These are phyloP conservation scores for Ammospiza caudacuta DNA, from an alignment of 2,113 vertebrate genomes.

Conservation along the genomic window DNA sequence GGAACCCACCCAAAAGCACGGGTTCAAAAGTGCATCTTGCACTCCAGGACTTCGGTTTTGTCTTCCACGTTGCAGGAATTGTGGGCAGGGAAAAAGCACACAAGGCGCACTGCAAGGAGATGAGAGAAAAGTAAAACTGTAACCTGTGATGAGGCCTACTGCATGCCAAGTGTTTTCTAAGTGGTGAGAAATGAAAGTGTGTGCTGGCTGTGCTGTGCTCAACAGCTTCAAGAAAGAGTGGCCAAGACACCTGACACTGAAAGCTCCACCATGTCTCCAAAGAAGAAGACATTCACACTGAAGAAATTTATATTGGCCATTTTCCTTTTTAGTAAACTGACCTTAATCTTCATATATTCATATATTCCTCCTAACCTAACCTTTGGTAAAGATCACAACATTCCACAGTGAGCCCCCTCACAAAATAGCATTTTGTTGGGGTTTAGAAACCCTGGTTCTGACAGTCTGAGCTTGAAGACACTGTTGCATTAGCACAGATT, in stretches of 20 bases:
- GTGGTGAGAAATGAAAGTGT: background rate
- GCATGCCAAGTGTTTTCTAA: background rate
- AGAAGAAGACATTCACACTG: background rate
- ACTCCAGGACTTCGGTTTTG: background rate
- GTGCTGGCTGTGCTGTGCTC: background rate
- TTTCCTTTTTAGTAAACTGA: background rate
- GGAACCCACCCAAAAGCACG: background rate
- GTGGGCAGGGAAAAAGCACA: background rate
- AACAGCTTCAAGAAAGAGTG: background rate
- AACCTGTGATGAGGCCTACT: background rate
- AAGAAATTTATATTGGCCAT: background rate
- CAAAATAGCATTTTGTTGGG: background rate
- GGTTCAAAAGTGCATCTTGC: slow-evolving; percentile 26
- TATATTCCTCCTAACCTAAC: background rate
- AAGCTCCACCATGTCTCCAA: background rate
- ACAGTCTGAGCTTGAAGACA: background rate
- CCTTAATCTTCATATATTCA: background rate
- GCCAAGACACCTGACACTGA: background rate
- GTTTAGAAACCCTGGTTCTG: background rate
- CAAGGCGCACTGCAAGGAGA: background rate
- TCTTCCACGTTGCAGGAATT: background rate
- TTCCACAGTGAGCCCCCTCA: background rate
- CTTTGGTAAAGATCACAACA: fast-evolving
- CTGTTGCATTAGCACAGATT: background rate
- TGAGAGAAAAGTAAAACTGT: background rate